Conservation (phyloP, 2,888 invertebrate genomes). For the Hypena proboscidalis region DNA sequence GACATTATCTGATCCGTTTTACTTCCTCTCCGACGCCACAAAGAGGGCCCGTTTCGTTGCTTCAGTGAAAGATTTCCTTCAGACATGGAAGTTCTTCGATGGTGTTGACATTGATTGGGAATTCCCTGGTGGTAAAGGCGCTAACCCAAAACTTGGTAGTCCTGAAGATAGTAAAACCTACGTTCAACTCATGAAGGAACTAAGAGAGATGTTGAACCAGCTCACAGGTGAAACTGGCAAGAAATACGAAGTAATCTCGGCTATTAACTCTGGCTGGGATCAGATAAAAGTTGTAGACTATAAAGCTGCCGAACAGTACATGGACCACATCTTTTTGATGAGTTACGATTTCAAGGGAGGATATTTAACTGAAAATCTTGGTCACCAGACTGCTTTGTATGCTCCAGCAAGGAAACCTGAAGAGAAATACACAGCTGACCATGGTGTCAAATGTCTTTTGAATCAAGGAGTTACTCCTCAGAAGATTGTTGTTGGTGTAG, state of each 20-base stretch:
- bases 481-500: slow-evolving; percentile 78
- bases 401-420: slow-evolving; percentile 76
- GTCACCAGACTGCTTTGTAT: slow-evolving; percentile 74
- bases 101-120: slow-evolving; percentile 83
- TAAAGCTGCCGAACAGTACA: slow-evolving; percentile 74
- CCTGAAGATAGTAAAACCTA: slow-evolving; percentile 75
- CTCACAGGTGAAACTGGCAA: slow-evolving; percentile 71
- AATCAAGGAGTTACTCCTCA: slow-evolving; percentile 78
- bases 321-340: slow-evolving; percentile 82
- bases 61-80: slow-evolving; percentile 77
- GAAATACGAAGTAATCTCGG: slow-evolving; percentile 79
- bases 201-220: slow-evolving; percentile 75
- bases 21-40: slow-evolving; percentile 71
- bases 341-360: slow-evolving; percentile 82
- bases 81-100: slow-evolving; percentile 82
- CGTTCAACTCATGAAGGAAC: slow-evolving; percentile 73
- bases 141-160: slow-evolving; percentile 74
- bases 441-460: slow-evolving; percentile 72
- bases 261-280: slow-evolving; percentile 81
- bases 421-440: slow-evolving; percentile 80
- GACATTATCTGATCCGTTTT: slow-evolving; percentile 81
- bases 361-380: slow-evolving; percentile 78
- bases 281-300: slow-evolving; percentile 81
- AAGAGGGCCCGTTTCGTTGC: slow-evolving; percentile 75
- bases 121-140: slow-evolving; percentile 81